phyloP scores from a whole-genome alignment of 2,797 vertebrate species.

The Acanthurus leucopareius region DNA sequence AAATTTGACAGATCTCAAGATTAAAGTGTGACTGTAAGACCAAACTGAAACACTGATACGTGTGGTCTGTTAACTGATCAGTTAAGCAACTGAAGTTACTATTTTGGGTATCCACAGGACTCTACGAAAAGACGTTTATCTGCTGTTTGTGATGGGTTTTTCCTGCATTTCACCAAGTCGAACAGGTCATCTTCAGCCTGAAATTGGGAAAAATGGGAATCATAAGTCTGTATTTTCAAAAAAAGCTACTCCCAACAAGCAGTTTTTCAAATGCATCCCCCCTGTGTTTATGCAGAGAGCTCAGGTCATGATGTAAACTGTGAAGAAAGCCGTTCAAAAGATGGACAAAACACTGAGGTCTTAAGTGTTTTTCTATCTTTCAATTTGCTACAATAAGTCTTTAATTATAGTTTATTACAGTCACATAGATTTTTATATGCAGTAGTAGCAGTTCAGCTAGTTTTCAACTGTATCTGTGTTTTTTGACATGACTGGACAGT shows the following conservation, averaged over 20 bases:
- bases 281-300: background rate
- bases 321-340: no score
- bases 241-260: background rate
- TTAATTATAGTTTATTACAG: no score
- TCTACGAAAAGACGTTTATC: background rate
- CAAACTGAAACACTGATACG: no score
- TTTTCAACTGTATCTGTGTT: background rate
- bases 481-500: background rate
- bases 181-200: background rate
- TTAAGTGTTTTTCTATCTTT: no score
- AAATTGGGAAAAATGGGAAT: background rate
- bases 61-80: no score
- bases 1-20: no score
- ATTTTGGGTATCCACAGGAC: no score
- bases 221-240: background rate
- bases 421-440: no score
- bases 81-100: no score
- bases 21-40: no score
- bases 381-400: no score
- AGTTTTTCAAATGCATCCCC: background rate
- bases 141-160: background rate
- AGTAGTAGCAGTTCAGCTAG: background rate
- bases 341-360: no score
- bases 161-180: background rate
- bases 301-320: background rate